A percentile compares a stretch with the other conserved stretches of the same genome.
Conservation (phyloP, 2,888 invertebrate genomes). For the Cerastis rubricosa region DNA sequence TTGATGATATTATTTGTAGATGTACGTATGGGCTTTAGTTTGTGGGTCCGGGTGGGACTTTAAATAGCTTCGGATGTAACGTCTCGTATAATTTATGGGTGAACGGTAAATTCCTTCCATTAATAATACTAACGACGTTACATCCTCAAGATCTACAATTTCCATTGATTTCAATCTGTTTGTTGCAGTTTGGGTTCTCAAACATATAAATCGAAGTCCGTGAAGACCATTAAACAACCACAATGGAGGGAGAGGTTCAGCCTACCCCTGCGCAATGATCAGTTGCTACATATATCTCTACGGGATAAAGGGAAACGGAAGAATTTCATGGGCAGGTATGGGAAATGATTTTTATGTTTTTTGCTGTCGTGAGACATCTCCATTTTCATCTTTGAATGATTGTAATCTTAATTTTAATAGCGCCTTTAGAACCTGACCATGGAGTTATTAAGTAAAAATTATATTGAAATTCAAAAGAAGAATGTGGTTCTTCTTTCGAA, state of each 20-base stretch:
- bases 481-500: too few relatives aligned
- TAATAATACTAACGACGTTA: too few relatives aligned
- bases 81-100: too few relatives aligned
- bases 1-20: too few relatives aligned
- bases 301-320: slow-evolving; percentile 85
- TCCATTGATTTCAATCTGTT: slow-evolving; percentile 16
- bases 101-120: too few relatives aligned
- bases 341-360: neutral
- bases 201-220: slow-evolving; percentile 80
- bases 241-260: slow-evolving; percentile 84
- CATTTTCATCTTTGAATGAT: neutral
- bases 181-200: slow-evolving; percentile 80
- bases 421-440: neutral
- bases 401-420: neutral
- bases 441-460: too few relatives aligned
- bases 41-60: too few relatives aligned
- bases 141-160: neutral
- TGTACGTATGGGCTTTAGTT: too few relatives aligned
- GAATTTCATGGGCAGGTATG: slow-evolving; percentile 86
- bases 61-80: too few relatives aligned
- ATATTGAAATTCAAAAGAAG: too few relatives aligned
- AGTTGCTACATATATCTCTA: slow-evolving; percentile 77
- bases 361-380: too few relatives aligned
- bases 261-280: slow-evolving; percentile 76
- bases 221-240: slow-evolving; percentile 75